Conservation (phyloP, 2,113 vertebrate species). For the Cinclus mexicanus region DNA sequence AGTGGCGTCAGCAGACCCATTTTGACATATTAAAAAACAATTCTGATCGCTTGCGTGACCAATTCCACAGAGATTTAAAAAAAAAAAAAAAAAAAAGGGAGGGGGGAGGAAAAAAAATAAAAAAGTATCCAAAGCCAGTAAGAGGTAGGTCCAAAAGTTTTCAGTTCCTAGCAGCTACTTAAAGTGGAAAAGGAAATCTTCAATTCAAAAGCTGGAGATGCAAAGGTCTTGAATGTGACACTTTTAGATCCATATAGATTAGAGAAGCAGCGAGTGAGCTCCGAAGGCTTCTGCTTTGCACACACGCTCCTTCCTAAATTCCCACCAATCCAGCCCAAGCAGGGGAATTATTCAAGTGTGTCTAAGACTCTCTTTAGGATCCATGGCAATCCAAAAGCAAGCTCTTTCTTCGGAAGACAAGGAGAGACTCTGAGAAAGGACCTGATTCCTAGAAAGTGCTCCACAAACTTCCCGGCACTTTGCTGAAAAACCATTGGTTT, state of each 20-base stretch:
- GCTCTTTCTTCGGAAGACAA: conserved; percentile 69
- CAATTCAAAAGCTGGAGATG: conserved; percentile 39
- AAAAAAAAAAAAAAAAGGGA: neutral
- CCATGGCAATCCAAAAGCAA: conserved; percentile 70
- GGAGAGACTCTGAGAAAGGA: conserved; percentile 46
- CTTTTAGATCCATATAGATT: conserved; percentile 66
- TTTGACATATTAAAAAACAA: conserved; percentile 91
- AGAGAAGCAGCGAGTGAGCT: conserved; percentile 28
- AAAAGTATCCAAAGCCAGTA: conserved; percentile 71
- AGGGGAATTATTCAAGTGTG: conserved; percentile 63
- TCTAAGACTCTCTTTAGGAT: conserved; percentile 62
- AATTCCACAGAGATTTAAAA: conserved; percentile 75
- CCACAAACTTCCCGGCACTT: conserved; percentile 75
- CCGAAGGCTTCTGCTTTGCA: conserved; percentile 53
- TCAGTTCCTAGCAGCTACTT: conserved; percentile 69
- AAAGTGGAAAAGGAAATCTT: conserved; percentile 49
- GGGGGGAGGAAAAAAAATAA: neutral
- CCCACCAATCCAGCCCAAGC: conserved; percentile 67
- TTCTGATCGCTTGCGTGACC: conserved; percentile 78
- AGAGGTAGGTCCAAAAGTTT: conserved; percentile 83
- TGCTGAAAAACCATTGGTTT: conserved; percentile 60
- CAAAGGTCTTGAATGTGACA: conserved; percentile 59
- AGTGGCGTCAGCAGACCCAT: conserved; percentile 93
- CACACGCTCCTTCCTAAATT: conserved; percentile 69
- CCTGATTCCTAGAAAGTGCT: conserved; percentile 75